Percentiles rank a stretch among this genome's conserved stretches.
These are phyloP conservation scores for Sinosuthora webbiana DNA, from an alignment of 2,113 vertebrate species.

Conservation along the genomic window DNA sequence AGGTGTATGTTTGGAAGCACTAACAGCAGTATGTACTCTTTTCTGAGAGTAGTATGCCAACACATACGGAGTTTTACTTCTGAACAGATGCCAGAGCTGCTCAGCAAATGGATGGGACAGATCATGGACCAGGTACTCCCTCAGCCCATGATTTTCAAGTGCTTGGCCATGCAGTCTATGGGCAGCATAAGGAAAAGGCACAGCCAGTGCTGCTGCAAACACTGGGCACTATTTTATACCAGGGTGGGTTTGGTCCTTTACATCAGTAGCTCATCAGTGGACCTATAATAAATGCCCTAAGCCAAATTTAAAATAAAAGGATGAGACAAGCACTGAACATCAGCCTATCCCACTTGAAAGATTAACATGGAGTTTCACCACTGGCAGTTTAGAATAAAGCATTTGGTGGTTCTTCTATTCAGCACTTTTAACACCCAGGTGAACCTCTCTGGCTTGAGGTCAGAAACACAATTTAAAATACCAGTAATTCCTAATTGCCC, in stretches of 20 bases:
- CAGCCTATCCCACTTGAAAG: neutral
- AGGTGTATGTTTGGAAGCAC: neutral
- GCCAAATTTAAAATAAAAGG: neutral
- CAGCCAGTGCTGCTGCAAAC: neutral
- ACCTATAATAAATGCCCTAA: neutral
- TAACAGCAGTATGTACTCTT: neutral
- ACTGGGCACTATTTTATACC: neutral
- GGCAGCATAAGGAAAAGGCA: neutral
- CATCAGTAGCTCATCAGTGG: neutral
- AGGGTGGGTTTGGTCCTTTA: neutral
- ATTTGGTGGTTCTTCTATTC: neutral
- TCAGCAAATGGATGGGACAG: neutral
- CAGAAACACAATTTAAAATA: neutral
- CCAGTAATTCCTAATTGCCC: neutral
- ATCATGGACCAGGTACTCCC: fast-evolving
- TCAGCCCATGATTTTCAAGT: neutral
- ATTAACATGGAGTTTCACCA: neutral
- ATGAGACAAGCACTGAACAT: neutral
- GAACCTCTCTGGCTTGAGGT: neutral
- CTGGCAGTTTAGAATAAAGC: neutral
- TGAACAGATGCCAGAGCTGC: neutral
- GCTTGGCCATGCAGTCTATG: fast-evolving
- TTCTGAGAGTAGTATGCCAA: neutral
- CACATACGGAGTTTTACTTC: neutral
- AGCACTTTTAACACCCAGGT: neutral